Base-by-base conservation (phyloP, 2,797 vertebrate species). In the Malurus splendens region DNA sequence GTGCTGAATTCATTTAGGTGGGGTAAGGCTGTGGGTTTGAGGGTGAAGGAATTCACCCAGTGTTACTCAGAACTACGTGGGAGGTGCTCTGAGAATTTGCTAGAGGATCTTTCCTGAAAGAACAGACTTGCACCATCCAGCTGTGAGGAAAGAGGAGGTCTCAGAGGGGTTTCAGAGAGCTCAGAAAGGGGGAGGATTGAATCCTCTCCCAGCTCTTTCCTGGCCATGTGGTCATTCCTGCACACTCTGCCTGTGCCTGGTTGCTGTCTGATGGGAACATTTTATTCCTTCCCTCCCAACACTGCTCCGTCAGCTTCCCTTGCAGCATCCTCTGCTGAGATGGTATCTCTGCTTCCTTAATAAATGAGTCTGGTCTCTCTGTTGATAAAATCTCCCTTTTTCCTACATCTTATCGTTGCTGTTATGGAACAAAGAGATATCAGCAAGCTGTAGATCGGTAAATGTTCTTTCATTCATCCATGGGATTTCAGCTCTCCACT, bases 321-420 rank as follows among this genome's bases (percentile, higher is more conserved):
- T 65, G 64, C 90, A 94, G 84, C 88, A 77, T 83, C 38, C 64
- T 90, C 84, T 76, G 85, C 90, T 82, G 48, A 90, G 95, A 96
- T 95, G 86, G 7, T 94, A 96, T 96, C 96, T 93, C 75, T 2
- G 2, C 47, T 65, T 76, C 71, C 87, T 95, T 95, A 95, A 96
- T 95, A 95, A 95, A 95, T 96, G 61, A 96, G 93, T 92, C 94
- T 94, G 66, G 95, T 92, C 87, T 90, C 68, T 88, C 55, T 64
- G 45, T 45, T 94, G 96, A 96, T 96, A 96, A 92, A 80, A 96
- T 96, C 96, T 96, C 68, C 62, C 87, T 92, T 96, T 95, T 87
- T 9, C 32, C 83, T 91, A 8, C 78, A 88, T 90, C 95, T 96
- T 95, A 93, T 96, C 96, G 5, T 78, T 70, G 83, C 84, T 91